These are phyloP conservation scores for Lithobates pipiens DNA, from an alignment of 2,797 vertebrate species.

Conservation along the genomic window DNA sequence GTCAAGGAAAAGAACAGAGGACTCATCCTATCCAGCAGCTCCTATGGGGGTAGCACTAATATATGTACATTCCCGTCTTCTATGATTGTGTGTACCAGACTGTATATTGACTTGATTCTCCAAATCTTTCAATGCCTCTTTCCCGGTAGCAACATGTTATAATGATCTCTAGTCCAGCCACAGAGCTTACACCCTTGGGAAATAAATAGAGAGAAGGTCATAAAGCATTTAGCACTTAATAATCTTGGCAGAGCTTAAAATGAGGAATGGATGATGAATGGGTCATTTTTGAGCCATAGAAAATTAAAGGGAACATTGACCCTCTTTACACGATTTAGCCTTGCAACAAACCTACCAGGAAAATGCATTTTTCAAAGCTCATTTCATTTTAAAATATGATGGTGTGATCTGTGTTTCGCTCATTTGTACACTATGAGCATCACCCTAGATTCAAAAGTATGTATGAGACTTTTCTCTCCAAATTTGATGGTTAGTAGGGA, in stretches of 20 bases:
- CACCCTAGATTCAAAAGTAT: neutral
- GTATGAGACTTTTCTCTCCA: neutral
- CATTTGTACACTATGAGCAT: neutral
- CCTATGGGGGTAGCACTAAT: no score
- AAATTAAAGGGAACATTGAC: constrained; percentile 12
- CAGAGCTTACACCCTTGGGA: constrained; percentile 12
- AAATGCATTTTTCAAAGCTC: constrained; percentile 5
- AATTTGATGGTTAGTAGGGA: neutral
- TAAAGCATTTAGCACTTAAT: constrained; percentile 32
- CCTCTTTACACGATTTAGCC: constrained; percentile 15
- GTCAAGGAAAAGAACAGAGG: no score
- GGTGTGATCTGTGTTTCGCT: neutral
- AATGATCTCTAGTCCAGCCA: constrained; percentile 19
- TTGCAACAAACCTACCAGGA: neutral
- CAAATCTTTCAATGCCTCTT: neutral
- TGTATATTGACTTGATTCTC: neutral
- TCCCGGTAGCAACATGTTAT: neutral
- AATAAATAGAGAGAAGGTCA: constrained; percentile 16
- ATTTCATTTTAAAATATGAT: neutral
- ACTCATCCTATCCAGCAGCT: no score
- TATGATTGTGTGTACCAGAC: no score
- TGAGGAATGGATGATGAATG: constrained; percentile 19
- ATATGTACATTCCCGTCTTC: no score
- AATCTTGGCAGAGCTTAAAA: constrained; percentile 10
- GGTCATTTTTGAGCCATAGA: constrained; percentile 11